Evolutionary conservation across 2,113 vertebrate genomes (phyloP), one percentile per base, ranked within the genome.

Genomic region (Sorex fumeus): DNA sequence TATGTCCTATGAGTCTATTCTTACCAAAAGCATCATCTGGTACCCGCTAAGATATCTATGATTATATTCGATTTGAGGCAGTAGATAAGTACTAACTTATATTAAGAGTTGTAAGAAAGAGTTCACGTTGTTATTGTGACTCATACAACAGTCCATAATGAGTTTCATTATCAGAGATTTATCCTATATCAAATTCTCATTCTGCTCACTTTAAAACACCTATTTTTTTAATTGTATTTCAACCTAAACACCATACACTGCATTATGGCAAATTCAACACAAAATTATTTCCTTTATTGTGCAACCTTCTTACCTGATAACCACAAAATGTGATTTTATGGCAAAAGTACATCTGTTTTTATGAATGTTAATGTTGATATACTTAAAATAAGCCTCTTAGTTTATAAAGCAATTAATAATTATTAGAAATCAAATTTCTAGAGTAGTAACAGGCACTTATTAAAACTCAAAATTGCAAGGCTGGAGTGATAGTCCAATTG

Each of bases 101-200:
- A 60, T 60, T 60, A 60, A 60, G 13, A 60, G 19, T 60, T 60
- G 53, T 16, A 60, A 9, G 47, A 50, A 50, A 50, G 47, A 50
- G 57, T 60, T 19, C 19, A 60, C 2, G 23, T 60, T 60, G 18
- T 60, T 60, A 60, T 13, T 36, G 57, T 34, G 36, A 53, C 32
- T 71, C 66, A 21, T 3, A 5, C 83, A 40, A 70, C 62, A 84
- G 11, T 62, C 60, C 23, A 21, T 78, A 82, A 66, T 57, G n/a
- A 86, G 25, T 93, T 64, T 89, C 47, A 32, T 76, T 82, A 66
- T 19, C 53, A 92, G 66, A 34, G 13, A 60, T 87, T 57, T 69
- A 60, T 76, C 47, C 8, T 45, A 76, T 50, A 50, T 50, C 6
- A 9, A 50, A 50, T 50, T 50, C 47, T 50, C 47, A 50, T 83